phyloP scores from a whole-genome alignment of 2,888 invertebrate species.

The Teinopalpus imperialis region DNA sequence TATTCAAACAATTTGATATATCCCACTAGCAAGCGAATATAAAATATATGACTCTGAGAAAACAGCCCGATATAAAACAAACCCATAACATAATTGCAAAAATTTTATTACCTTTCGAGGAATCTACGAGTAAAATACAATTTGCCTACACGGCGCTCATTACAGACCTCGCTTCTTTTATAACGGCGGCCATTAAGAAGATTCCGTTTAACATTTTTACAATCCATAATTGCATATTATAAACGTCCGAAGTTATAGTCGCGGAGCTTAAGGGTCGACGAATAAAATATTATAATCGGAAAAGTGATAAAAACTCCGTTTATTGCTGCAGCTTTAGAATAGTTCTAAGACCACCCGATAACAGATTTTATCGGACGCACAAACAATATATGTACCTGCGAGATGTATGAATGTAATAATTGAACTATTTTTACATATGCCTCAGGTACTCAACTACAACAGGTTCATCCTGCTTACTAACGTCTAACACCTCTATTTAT shows the following conservation, averaged over 20 bases:
- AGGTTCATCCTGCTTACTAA: no score
- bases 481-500: no score
- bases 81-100: slow-evolving; percentile 55
- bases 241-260: slow-evolving; percentile 53
- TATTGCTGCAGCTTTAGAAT: slow-evolving; percentile 24
- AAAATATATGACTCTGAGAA: slow-evolving; percentile 24
- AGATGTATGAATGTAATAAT: no score
- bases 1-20: no score
- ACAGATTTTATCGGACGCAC: slow-evolving; percentile 4
- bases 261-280: slow-evolving; percentile 27
- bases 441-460: no score
- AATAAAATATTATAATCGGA: slow-evolving; percentile 43
- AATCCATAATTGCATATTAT: slow-evolving; percentile 78
- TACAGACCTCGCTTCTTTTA: slow-evolving; percentile 52
- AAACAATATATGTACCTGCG: no score
- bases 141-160: slow-evolving; percentile 62
- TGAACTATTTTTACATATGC: no score
- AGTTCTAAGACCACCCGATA: slow-evolving; percentile 7
- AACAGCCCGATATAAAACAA: slow-evolving; percentile 34
- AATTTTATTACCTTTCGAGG: slow-evolving; percentile 57
- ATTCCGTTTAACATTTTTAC: slow-evolving; percentile 77
- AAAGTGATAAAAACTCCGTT: slow-evolving; percentile 35
- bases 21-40: slow-evolving; percentile 9
- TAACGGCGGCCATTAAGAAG: slow-evolving; percentile 58
- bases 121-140: slow-evolving; percentile 57